phyloP scores from a whole-genome alignment of 1,140 invertebrate species.

The Sarcophaga peregrina region DNA sequence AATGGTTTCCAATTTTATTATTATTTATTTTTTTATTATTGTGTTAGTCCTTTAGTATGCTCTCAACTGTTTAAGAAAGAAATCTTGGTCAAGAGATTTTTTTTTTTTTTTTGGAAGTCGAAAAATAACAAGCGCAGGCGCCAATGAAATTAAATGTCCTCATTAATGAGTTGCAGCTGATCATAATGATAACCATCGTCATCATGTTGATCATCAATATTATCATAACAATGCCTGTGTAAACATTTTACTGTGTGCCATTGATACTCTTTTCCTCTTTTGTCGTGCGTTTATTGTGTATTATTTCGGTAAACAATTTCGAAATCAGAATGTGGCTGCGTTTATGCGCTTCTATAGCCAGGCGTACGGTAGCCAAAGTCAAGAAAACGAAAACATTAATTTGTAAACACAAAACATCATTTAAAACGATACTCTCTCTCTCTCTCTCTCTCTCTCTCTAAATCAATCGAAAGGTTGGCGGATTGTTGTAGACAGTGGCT shows the following conservation, averaged over 20 bases:
- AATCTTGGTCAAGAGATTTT: background rate
- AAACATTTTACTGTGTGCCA: background rate
- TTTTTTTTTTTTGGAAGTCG: background rate
- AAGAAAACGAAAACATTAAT: conserved; percentile 11
- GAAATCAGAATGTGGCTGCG: background rate
- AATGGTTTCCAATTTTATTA: no score
- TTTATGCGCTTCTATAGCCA: background rate
- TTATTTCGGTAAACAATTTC: background rate
- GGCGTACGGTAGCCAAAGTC: background rate
- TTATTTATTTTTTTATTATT: background rate
- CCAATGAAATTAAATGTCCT: conserved; percentile 42
- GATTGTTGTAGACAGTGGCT: background rate
- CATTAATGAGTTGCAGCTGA: conserved; percentile 39
- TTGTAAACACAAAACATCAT: conserved; percentile 38
- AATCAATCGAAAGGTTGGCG: background rate
- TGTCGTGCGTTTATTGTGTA: no score
- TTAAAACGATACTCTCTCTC: background rate
- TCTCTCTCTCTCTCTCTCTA: background rate
- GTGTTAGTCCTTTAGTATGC: background rate
- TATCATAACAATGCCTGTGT: background rate
- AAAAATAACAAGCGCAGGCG: background rate
- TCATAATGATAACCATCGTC: conserved; percentile 28
- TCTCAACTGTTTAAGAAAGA: no score
- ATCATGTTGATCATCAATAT: background rate
- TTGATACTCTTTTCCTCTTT: background rate